phyloP scores from a whole-genome alignment of 2,888 invertebrate species.

The Acanthosepion pharaonis region DNA sequence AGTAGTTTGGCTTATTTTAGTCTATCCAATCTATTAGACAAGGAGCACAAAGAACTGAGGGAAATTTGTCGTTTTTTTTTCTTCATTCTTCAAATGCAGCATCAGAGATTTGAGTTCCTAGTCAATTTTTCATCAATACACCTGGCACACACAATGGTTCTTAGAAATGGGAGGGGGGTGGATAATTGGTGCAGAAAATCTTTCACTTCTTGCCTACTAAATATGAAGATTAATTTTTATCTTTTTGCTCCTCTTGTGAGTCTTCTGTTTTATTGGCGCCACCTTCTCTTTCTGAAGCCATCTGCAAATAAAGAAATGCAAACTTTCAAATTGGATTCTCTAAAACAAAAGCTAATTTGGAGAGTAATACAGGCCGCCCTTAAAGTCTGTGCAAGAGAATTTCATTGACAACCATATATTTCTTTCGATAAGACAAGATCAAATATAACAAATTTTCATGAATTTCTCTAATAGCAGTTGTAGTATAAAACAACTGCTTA shows the following conservation, averaged over 20 bases:
- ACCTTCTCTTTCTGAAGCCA: conserved; percentile 59
- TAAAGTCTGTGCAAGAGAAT: too few relatives aligned
- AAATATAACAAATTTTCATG: too few relatives aligned
- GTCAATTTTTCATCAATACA: neutral
- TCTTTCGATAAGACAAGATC: too few relatives aligned
- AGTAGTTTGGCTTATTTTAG: neutral
- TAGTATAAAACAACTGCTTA: too few relatives aligned
- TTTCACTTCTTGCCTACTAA: neutral
- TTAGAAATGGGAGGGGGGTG: neutral
- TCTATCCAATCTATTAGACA: neutral
- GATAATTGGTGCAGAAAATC: neutral
- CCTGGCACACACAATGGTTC: neutral
- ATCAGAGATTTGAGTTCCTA: neutral
- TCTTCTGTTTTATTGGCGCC: conserved; percentile 50
- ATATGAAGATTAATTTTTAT: conserved; percentile 54
- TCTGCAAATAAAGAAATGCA: conserved; percentile 51
- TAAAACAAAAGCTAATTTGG: too few relatives aligned
- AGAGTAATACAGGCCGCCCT: too few relatives aligned
- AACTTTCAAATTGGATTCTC: too few relatives aligned
- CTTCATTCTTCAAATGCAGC: neutral
- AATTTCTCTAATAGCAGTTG: too few relatives aligned
- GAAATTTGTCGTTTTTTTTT: neutral
- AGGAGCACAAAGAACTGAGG: neutral
- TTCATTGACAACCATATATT: too few relatives aligned
- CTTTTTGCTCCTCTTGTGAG: conserved; percentile 57